Conservation (phyloP, 2,113 vertebrate species). For the Trichechus manatus region DNA sequence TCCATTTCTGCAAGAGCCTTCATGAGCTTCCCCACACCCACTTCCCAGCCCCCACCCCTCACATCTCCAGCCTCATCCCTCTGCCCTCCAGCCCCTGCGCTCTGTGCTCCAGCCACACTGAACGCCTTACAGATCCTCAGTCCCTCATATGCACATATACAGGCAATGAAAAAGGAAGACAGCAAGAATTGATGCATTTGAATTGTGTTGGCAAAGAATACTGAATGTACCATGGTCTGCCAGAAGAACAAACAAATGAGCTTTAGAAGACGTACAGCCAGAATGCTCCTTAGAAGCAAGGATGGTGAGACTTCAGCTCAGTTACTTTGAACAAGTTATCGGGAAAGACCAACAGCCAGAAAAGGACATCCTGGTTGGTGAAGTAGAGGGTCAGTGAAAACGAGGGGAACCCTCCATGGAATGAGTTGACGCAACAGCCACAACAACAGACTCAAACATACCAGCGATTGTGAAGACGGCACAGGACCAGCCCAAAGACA, state of each 20-base stretch:
- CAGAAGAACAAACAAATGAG: no score
- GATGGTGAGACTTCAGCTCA: no score
- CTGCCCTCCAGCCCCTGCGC: background rate
- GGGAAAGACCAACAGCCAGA: background rate
- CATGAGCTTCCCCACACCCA: background rate
- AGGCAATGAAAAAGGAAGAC: no score
- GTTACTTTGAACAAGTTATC: background rate
- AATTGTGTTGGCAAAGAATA: no score
- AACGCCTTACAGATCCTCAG: rapidly evolving
- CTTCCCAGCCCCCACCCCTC: rapidly evolving
- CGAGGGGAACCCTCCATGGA: background rate
- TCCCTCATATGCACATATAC: no score
- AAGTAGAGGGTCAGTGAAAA: background rate
- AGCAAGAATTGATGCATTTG: no score
- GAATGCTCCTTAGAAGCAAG: no score
- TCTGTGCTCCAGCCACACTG: background rate
- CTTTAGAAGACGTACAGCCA: no score
- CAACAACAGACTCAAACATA: background rate
- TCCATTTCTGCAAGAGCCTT: background rate
- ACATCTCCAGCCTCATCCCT: rapidly evolving
- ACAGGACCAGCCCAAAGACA: no score
- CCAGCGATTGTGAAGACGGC: background rate
- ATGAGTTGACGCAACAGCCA: no score
- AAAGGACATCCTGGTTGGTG: background rate
- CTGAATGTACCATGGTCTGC: no score